These are phyloP conservation scores for Rhopalosiphum maidis DNA, from an alignment of 1,140 invertebrate species.

Conservation along the genomic window DNA sequence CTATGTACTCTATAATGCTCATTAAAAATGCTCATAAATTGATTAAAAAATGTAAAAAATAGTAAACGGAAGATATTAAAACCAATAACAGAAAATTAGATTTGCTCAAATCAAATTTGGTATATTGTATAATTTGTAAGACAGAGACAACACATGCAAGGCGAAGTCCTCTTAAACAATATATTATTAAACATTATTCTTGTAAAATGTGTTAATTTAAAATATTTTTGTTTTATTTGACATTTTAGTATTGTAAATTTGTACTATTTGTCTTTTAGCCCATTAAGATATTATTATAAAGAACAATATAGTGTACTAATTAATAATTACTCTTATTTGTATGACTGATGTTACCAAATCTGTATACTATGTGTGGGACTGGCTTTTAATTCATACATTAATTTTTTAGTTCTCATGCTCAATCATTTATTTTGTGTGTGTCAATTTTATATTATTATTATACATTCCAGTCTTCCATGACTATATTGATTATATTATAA, in stretches of 20 bases:
- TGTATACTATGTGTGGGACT: conserved; percentile 42
- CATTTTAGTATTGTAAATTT: neutral
- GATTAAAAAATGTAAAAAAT: too few relatives aligned
- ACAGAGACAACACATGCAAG: neutral
- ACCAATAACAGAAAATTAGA: neutral
- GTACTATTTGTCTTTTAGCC: neutral
- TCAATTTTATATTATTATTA: conserved; percentile 34
- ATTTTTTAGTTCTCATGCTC: conserved; percentile 41
- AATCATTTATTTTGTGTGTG: conserved; percentile 39
- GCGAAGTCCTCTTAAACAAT: neutral
- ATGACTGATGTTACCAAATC: conserved; percentile 50
- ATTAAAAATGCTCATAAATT: too few relatives aligned
- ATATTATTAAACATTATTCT: neutral
- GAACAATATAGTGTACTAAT: neutral
- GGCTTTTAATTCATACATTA: conserved; percentile 27
- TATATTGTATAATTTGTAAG: neutral
- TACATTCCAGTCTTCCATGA: conserved; percentile 55
- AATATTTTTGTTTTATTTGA: neutral
- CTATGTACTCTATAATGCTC: too few relatives aligned
- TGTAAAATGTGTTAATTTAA: neutral
- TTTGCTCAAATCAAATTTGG: neutral
- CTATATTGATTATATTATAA: conserved; percentile 35
- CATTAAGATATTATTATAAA: neutral
- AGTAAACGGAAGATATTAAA: too few relatives aligned
- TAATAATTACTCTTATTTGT: conserved; percentile 15